Evolutionary conservation across 2,888 invertebrate species (phyloP), one percentile per base, ranked within the genome.

Genomic region (Trichopoda pennipes): DNA sequence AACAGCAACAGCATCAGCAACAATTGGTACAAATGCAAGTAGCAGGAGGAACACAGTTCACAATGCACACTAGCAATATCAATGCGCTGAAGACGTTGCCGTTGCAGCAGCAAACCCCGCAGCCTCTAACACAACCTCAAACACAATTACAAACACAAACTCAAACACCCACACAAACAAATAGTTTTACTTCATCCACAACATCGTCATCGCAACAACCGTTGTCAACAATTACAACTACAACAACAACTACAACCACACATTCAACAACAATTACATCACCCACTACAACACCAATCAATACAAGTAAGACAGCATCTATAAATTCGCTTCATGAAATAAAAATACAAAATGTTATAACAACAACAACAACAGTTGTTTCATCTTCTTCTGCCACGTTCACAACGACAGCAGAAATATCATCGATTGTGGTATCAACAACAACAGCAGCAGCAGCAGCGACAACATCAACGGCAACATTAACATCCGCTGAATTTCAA

Each of bases 1-100:
- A 84, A 63, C 85, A 84, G 68, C 76, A 77, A 61, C 86, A 85
- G 47, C 85, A 84, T 55, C 84, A 84, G 56, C 85, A 85, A 66
- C 84, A 83, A 84, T 73, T 84, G 69, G 83, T 82, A 68, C 86
- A 86, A 81, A 84, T 85, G 87, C 90, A 90, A 60, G 83, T 86
- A 83, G 84, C 88, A 86, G 75, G 85, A 79, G 83, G 87, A 86
- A 83, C 81, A 69, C 80, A 84, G 85, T 80, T 80, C 78, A 7
- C 76, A 63, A 70, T 82, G 80, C 78, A 84, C 73, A 60, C 85
- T 84, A 61, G 73, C 83, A 85, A 73, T 85, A 85, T 70, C 66
- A 81, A 84, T 84, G 84, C 73, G 64, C 83, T 85, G 84, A 75
- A 83, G 51, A 66, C 81, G 69, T 78, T 82, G 81, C 84, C 83